phyloP scores from a whole-genome alignment of 2,113 vertebrate genomes.

The Lepus americanus region DNA sequence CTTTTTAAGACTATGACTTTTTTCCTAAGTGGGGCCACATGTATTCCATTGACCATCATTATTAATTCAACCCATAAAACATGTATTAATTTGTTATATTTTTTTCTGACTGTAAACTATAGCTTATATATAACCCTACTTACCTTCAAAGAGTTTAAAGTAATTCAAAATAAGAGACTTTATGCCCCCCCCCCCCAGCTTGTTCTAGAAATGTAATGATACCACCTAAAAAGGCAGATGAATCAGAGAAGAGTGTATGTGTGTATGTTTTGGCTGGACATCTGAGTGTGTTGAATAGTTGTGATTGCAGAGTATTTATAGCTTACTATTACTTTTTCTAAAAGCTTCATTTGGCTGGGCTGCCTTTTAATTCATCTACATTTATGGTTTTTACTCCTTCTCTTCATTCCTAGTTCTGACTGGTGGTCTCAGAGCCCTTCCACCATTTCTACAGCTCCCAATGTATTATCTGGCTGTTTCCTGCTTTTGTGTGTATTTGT shows the following conservation, averaged over 20 bases:
- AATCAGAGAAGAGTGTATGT: background rate
- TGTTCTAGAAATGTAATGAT: background rate
- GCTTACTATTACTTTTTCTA: background rate
- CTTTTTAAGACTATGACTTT: constrained; percentile 17
- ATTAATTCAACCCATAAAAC: constrained; percentile 7
- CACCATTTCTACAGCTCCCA: background rate
- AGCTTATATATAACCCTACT: background rate
- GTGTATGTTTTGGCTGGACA: background rate
- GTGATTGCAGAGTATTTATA: background rate
- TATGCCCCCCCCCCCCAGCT: background rate
- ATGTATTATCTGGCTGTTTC: background rate
- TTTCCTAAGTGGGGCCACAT: background rate
- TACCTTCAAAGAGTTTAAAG: constrained; percentile 10
- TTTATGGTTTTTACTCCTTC: background rate
- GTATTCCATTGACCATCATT: background rate
- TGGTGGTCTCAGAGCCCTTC: background rate
- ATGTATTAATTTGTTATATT: background rate
- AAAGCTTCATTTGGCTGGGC: background rate
- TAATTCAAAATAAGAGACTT: background rate
- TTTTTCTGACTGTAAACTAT: background rate
- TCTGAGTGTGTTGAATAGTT: background rate
- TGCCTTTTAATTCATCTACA: background rate
- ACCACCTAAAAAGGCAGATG: constrained; percentile 15
- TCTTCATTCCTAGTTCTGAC: background rate
- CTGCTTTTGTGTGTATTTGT: background rate